Evolutionary conservation across 1,140 invertebrate species (phyloP), one percentile per base, ranked within the genome.

Genomic region (Pogonus chalceus): DNA sequence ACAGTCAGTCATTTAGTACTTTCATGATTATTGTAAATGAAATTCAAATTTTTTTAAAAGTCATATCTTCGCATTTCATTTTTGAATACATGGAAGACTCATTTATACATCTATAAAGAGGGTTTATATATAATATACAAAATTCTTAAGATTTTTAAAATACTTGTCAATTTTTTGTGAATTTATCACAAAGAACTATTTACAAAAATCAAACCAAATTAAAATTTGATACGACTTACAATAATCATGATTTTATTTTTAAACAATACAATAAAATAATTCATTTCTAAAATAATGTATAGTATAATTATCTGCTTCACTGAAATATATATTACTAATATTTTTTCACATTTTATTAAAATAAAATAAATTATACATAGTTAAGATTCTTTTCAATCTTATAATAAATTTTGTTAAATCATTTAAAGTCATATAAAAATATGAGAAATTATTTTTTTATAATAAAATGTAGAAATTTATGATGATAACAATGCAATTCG

Each of bases 171-270:
- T n/a, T 43, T 43, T 43, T 43, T 16, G 37, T 43, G 37, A 43
- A 43, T 43, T 43, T 9, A 43, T 16, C 37, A 43, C 37, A 9
- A 43, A 43, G 18, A 4, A 43, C 7, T 43, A 43, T 43, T 9
- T 43, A 43, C 37, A 43, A 12, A 16, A 4, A 10, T 4, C 26
- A 4, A 31, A 7, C 26, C 26, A 31, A 14, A 43, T 10, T 43
- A 12, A 43, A 12, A 43, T 43, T 12, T 9, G 3, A 43, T 18
- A 4, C 18, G 18, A 43, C 18, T 43, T 43, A 43, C 37, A 43
- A 69, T 69, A 69, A 59, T 66, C 60, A 67, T 64, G 65, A 54
- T 57, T 53, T 57, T 50, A 9, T 53, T 31, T n/a, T 37, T 47
- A 51, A 50, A 23, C n/a, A 22, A 50, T 37, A 50, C 21, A 20